Evolutionary conservation across 2,888 invertebrate species (phyloP), one percentile per base, ranked within the genome.

Genomic region (Orthosia gothica): DNA sequence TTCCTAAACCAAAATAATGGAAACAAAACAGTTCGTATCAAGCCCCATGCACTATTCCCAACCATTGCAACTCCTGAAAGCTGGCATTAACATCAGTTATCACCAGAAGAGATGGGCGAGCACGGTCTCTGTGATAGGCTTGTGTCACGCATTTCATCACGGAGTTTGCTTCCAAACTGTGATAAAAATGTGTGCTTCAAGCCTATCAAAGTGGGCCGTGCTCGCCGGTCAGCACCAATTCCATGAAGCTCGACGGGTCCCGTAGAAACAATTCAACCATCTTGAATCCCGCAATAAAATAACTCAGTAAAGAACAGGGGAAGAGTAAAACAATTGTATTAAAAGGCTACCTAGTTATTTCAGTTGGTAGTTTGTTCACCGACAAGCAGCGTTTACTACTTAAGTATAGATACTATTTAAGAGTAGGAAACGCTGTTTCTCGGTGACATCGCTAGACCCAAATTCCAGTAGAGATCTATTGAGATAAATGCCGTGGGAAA

Each of bases 401-500:
- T 32, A n/a, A n/a, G 32, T 32, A 32, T 32, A 32, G 32, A 0
- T 32, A 32, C 0, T 32, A 32, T 32, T 32, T 32, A 32, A 32
- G 32, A 32, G 54, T 49, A 54, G 61, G 18, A 68, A 67, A 40
- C 26, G 3, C 20, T 50, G 23, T 54, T 50, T 70, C 64, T 70
- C 64, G 40, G 58, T 16, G 59, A 64, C 76, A 79, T 81, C 70
- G 40, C 47, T 59, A 54, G 49, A 49, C 49, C 63, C 64, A 71
- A 80, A 76, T 81, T 26, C 71, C 47, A 20, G 62, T 54, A 23
- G 15, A 65, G 70, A 75, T 75, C 57, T 40, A 15, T 26, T 32
- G 26, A 64, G 81, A 79, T 79, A 58, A 79, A 66, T 76, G 16
- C 49, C 71, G 67, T 80, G 79, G 67, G 81, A 81, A 80, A 47